A percentile compares a stretch with the other conserved stretches of the same genome.
Conservation (phyloP, 2,888 invertebrate species). For the Apodemia zela region DNA sequence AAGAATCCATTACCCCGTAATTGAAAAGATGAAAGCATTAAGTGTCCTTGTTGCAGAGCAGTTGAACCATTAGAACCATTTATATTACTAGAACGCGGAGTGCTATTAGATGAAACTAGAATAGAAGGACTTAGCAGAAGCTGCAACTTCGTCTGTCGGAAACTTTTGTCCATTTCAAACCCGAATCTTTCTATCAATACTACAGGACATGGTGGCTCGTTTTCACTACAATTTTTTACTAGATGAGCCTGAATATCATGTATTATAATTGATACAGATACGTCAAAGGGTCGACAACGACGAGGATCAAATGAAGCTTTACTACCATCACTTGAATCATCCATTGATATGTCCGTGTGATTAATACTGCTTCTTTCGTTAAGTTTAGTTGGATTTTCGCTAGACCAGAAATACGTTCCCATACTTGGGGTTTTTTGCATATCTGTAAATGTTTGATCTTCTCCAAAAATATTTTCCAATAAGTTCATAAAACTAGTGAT, state of each 20-base stretch:
- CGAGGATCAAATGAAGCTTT: slow-evolving; percentile 90
- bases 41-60: slow-evolving; percentile 88
- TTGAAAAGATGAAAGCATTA: slow-evolving; percentile 92
- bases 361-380: slow-evolving; percentile 66
- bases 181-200: slow-evolving; percentile 94
- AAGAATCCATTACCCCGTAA: slow-evolving; percentile 98
- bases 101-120: slow-evolving; percentile 87
- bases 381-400: slow-evolving; percentile 58
- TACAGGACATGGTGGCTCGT: slow-evolving; percentile 95
- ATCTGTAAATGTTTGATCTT: slow-evolving; percentile 95
- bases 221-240: slow-evolving; percentile 93
- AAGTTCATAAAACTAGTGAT: slow-evolving; percentile 93
- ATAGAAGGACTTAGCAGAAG: slow-evolving; percentile 93
- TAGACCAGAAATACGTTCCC: slow-evolving; percentile 60
- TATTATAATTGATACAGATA: slow-evolving; percentile 94
- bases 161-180: slow-evolving; percentile 98
- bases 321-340: slow-evolving; percentile 81
- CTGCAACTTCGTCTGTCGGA: slow-evolving; percentile 94
- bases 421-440: slow-evolving; percentile 86
- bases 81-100: slow-evolving; percentile 81
- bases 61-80: slow-evolving; percentile 48
- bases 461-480: slow-evolving; percentile 98
- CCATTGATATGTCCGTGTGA: slow-evolving; percentile 80
- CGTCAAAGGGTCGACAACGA: slow-evolving; percentile 93
- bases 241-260: slow-evolving; percentile 98